Evolutionary conservation across 1,140 invertebrate genomes (phyloP).

Genomic region (Uloborus diversus): DNA sequence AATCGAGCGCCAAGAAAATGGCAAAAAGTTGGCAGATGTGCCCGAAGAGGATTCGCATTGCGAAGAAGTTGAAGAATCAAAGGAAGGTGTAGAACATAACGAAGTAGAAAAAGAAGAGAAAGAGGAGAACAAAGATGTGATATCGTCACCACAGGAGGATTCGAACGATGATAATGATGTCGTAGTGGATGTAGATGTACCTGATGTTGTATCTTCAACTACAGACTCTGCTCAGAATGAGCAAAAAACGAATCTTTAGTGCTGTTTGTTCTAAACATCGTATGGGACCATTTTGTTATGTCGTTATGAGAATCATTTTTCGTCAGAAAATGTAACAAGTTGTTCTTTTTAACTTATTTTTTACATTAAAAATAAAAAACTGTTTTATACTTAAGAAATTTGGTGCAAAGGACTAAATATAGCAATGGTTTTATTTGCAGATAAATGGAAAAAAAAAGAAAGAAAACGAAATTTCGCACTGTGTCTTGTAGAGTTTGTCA

Average conservation of each 20-base stretch:
- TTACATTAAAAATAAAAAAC: too few species aligned
- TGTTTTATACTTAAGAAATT: too few species aligned
- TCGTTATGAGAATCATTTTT: too few species aligned
- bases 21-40: conserved; percentile 18
- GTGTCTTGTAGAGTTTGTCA: too few species aligned
- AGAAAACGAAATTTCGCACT: too few species aligned
- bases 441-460: too few species aligned
- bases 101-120: background rate
- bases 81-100: background rate
- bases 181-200: background rate
- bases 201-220: background rate
- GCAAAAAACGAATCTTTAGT: conserved; percentile 34
- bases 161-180: background rate
- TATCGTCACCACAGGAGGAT: background rate
- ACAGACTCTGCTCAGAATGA: background rate
- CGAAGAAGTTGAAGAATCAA: background rate
- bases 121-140: background rate
- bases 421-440: too few species aligned
- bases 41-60: conserved; percentile 28
- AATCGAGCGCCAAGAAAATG: too few species aligned
- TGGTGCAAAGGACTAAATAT: too few species aligned
- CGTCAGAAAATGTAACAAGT: too few species aligned
- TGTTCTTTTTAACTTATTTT: too few species aligned
- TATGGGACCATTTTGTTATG: background rate
- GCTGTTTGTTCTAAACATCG: background rate